Evolutionary conservation across 1,140 invertebrate genomes (phyloP).

Genomic region (Papilio helenus): DNA sequence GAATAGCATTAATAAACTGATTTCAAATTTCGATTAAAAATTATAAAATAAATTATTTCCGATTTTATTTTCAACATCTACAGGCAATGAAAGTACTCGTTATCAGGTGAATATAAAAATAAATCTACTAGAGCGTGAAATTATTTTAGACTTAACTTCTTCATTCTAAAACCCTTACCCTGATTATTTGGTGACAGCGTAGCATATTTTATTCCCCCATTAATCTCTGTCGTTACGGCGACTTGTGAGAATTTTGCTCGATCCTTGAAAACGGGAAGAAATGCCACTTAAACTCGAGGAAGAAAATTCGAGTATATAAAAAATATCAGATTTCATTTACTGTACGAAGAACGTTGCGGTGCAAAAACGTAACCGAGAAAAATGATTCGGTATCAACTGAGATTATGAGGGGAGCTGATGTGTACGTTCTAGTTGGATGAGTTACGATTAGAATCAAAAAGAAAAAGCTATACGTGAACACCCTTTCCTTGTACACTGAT

Average conservation of each 20-base stretch:
- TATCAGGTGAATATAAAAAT: neutral
- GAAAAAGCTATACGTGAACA: neutral
- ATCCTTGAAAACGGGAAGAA: conserved; percentile 25
- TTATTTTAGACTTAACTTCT: conserved; percentile 12
- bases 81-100: neutral
- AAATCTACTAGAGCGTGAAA: neutral
- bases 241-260: conserved; percentile 13
- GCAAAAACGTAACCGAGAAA: conserved; percentile 13
- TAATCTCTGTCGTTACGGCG: conserved; percentile 16
- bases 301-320: conserved; percentile 17
- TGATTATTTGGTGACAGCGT: conserved; percentile 14
- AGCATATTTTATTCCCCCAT: conserved; percentile 24
- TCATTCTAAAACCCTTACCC: conserved; percentile 17
- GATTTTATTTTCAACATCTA: too few species aligned
- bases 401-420: neutral
- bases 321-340: conserved; percentile 24
- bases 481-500: neutral
- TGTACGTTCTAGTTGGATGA: neutral
- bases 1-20: too few species aligned
- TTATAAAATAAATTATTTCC: too few species aligned
- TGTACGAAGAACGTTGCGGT: neutral
- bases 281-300: neutral
- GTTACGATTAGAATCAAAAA: neutral
- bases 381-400: conserved; percentile 16
- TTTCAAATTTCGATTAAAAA: too few species aligned